These are phyloP conservation scores for Scaptomyza caliginosa DNA, from an alignment of 2,888 invertebrate species.

Conservation along the genomic window DNA sequence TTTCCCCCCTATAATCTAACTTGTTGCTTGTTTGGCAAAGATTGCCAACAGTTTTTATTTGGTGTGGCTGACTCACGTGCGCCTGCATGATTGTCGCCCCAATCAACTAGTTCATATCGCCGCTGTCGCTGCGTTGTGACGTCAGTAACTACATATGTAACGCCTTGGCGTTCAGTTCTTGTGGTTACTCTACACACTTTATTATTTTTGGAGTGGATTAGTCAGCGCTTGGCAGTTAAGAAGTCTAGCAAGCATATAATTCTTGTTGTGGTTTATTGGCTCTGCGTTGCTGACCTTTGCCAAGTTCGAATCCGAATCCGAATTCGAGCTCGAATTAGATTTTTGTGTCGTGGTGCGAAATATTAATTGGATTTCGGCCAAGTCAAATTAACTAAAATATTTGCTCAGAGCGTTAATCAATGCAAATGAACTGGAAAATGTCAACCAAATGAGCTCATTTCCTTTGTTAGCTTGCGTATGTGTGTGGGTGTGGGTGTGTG, in stretches of 20 bases:
- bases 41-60: background rate
- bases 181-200: constrained; percentile 34
- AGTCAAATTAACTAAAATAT: constrained; percentile 30
- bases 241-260: constrained; percentile 7
- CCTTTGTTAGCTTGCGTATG: constrained; percentile 38
- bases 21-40: background rate
- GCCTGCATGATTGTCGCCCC: constrained; percentile 46
- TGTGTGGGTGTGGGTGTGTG: constrained; percentile 6
- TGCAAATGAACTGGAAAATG: constrained; percentile 77
- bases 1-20: background rate
- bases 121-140: constrained; percentile 52
- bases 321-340: constrained; percentile 41
- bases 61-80: constrained; percentile 60
- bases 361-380: constrained; percentile 66
- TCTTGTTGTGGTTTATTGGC: constrained; percentile 9
- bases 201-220: constrained; percentile 37
- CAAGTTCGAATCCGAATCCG: constrained; percentile 29
- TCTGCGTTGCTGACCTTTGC: constrained; percentile 50
- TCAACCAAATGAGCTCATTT: constrained; percentile 76
- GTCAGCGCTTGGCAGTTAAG: constrained; percentile 43
- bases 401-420: constrained; percentile 63
- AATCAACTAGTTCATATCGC: constrained; percentile 45
- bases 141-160: constrained; percentile 52
- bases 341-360: constrained; percentile 52
- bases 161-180: constrained; percentile 25